Conservation (phyloP, 2,113 vertebrate genomes). For the Smithornis capensis region DNA sequence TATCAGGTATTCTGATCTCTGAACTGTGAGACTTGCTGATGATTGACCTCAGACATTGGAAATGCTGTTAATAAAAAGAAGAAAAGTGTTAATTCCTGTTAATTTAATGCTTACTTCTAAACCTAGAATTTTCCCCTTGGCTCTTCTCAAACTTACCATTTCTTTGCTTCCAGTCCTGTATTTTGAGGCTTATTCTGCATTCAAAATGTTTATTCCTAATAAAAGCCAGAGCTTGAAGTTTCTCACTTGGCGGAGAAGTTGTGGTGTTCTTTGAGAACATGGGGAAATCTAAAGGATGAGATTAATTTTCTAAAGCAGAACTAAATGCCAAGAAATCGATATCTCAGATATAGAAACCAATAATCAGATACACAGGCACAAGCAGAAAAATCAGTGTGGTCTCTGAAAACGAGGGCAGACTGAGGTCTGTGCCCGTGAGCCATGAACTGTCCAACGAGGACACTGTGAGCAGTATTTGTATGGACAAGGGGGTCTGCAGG, state of each 20-base stretch:
- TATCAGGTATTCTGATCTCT: neutral
- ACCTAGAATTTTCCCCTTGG: neutral
- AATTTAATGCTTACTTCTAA: neutral
- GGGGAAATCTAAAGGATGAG: neutral
- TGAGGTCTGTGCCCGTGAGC: rapidly evolving
- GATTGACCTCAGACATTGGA: neutral
- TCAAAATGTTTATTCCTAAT: neutral
- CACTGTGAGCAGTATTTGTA: too few species aligned
- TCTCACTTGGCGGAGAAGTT: neutral
- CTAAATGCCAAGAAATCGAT: neutral
- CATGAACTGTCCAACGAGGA: too few species aligned
- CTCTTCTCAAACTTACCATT: neutral
- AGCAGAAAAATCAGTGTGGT: neutral
- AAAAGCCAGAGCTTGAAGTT: neutral
- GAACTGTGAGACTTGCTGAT: neutral
- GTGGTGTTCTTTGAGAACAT: neutral
- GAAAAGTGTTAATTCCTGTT: neutral
- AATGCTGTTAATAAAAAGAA: constrained; percentile 1
- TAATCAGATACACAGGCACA: neutral
- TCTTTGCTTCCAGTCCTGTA: neutral
- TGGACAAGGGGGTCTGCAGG: rapidly evolving
- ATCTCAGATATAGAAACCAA: neutral
- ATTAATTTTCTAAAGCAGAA: neutral
- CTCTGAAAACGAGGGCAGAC: neutral
- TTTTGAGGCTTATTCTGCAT: neutral